Base-by-base conservation (phyloP, 37 sponge, comb jelly and placozoan genomes). In the Bolinopsis microptera region DNA sequence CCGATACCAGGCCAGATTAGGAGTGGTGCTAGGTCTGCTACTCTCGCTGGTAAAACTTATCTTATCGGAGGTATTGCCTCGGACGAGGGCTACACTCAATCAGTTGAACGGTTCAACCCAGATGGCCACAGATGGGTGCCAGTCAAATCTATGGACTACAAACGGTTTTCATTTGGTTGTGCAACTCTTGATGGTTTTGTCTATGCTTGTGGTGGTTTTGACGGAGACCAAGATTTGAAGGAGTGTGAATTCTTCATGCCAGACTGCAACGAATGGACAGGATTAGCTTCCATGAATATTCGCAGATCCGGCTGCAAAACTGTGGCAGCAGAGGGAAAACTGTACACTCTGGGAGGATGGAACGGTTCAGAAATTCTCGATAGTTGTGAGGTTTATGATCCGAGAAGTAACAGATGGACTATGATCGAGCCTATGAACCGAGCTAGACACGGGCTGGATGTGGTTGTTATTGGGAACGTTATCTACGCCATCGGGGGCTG, bases 401-500 rank as follows among this genome's bases (percentile, higher is more conserved):
- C 90, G 2, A 38, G 90, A 48, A 41, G 90, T 38, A 86, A 86
- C 90, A 38, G 90, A 27, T 86, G 90, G 90, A 86, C 90, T 27
- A 35, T 23, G 41, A 41, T 41, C 1, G 38, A 38, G 61, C 27
- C 61, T 48, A 41, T 41, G 61, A 41, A 86, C 90, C 34, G 41
- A 25, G 48, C 61, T 30, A 32, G 80, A 18, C 80, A 77, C 35
- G 80, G 80, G 0, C 61, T 39, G 27, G 41, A 41, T 27, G 61
- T 41, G 90, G 90, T 86, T 9, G 90, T 27, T 27, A 39, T 86
- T 1, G 90, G 90, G 27, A 86, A 86, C 24, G 61, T 86, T 40
- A 86, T 86, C 38, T 86, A 86, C 61, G 90, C 90, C 24, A 86
- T 86, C 26, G 90, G 90, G 61, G 90, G 90, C 30, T 86, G 90